These are phyloP conservation scores for Caenorhabditis zanzibari DNA, from an alignment of 2,888 invertebrate species.

Conservation along the genomic window DNA sequence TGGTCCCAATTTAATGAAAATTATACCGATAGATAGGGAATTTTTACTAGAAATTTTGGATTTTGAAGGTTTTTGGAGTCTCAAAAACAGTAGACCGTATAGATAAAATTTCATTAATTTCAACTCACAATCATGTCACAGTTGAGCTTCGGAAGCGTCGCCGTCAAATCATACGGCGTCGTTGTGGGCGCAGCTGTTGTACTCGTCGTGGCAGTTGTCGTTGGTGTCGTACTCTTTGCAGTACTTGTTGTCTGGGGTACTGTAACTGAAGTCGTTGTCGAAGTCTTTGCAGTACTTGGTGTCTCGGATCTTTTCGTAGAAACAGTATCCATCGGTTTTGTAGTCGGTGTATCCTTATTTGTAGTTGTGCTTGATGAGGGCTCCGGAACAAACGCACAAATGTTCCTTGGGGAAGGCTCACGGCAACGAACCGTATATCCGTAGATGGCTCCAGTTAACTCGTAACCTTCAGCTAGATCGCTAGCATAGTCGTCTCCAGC, in stretches of 20 bases:
- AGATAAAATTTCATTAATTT: no score
- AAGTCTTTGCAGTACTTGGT: neutral
- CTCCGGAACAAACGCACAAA: slow-evolving; percentile 3
- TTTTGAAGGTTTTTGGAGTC: no score
- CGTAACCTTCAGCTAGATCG: neutral
- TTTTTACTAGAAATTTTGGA: no score
- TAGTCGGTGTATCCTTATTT: neutral
- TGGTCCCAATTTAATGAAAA: no score
- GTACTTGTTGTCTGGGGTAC: no score
- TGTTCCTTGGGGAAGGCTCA: neutral
- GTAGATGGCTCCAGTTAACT: slow-evolving; percentile 5
- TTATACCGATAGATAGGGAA: no score
- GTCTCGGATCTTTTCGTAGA: neutral
- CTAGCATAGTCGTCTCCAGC: slow-evolving; percentile 1
- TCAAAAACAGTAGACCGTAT: no score
- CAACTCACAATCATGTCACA: slow-evolving; percentile 25
- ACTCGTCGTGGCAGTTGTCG: neutral
- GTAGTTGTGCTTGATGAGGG: neutral
- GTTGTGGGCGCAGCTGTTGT: slow-evolving; percentile 4
- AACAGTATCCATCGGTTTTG: neutral
- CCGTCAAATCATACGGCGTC: slow-evolving; percentile 6
- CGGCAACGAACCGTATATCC: slow-evolving; percentile 21
- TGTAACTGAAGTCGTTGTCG: no score
- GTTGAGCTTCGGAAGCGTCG: slow-evolving; percentile 3
- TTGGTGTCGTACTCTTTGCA: neutral